Evolutionary conservation across 2,888 invertebrate species (phyloP).

Genomic region (Ellobium chinense): DNA sequence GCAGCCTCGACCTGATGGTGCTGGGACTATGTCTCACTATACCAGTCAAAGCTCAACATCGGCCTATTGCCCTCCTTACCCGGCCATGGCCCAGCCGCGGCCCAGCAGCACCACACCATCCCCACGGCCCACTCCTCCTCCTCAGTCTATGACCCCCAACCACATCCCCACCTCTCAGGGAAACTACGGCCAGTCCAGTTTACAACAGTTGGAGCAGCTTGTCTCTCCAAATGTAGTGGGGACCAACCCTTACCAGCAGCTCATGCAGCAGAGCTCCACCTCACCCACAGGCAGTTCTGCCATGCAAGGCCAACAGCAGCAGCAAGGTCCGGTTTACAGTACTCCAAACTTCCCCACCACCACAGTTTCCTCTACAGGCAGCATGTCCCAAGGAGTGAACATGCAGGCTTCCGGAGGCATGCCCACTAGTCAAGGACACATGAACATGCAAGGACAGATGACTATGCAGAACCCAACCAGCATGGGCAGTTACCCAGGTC

Average conservation of each 20-base stretch:
- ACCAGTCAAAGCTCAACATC: slow-evolving; percentile 65
- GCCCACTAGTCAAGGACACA: slow-evolving; percentile 17
- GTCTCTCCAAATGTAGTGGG: slow-evolving; percentile 58
- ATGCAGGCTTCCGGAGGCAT: slow-evolving; percentile 29
- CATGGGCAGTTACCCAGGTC: slow-evolving; percentile 12
- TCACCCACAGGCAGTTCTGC: slow-evolving; percentile 37
- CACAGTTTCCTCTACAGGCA: slow-evolving; percentile 52
- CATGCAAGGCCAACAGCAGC: slow-evolving; percentile 30
- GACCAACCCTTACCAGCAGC: slow-evolving; percentile 55
- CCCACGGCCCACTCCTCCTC: slow-evolving; percentile 65
- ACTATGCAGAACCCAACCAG: slow-evolving; percentile 19
- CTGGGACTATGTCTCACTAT: slow-evolving; percentile 57
- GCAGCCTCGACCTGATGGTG: slow-evolving; percentile 40
- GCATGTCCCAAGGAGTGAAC: slow-evolving; percentile 30
- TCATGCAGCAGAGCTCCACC: slow-evolving; percentile 52
- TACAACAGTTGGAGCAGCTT: slow-evolving; percentile 64
- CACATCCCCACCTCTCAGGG: slow-evolving; percentile 62
- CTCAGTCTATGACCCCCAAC: slow-evolving; percentile 53
- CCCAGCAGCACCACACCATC: slow-evolving; percentile 61
- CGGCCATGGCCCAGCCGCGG: slow-evolving; percentile 50
- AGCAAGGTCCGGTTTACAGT: slow-evolving; percentile 51
- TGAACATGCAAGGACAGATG: slow-evolving; percentile 33
- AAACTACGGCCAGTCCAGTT: slow-evolving; percentile 57
- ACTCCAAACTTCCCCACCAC: slow-evolving; percentile 53
- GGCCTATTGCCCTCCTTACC: slow-evolving; percentile 48